These are phyloP conservation scores for Hypomecis punctinalis DNA, from an alignment of 2,888 invertebrate species.

Conservation along the genomic window DNA sequence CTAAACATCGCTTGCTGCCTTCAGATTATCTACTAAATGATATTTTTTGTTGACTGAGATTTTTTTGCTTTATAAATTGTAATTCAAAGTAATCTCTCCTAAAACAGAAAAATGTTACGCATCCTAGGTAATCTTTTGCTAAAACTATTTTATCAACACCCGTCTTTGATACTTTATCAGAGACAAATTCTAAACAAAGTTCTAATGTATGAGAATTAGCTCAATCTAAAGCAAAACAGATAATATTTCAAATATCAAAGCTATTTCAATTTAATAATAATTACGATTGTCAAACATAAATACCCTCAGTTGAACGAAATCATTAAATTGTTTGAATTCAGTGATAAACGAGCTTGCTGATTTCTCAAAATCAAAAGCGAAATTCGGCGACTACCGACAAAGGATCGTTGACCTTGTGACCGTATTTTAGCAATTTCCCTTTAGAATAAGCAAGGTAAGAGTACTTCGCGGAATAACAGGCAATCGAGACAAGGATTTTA, in stretches of 20 bases:
- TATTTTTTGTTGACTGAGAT: no score
- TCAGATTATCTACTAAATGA: no score
- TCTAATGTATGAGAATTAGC: no score
- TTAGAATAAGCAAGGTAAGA: conserved; percentile 19
- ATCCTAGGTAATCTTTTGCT: no score
- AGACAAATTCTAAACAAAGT: no score
- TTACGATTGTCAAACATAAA: conserved; percentile 5
- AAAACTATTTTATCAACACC: no score
- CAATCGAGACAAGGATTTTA: conserved; percentile 18
- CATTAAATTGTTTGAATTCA: conserved; percentile 22
- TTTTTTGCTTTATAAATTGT: no score
- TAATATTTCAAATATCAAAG: not conserved
- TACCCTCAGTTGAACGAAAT: conserved; percentile 9
- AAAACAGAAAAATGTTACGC: no score
- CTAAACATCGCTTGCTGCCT: no score
- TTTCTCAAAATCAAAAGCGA: conserved; percentile 23
- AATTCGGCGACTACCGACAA: conserved; percentile 13
- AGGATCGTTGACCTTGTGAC: conserved; percentile 22
- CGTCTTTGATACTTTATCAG: no score
- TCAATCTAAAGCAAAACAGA: not conserved
- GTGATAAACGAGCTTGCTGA: conserved; percentile 15
- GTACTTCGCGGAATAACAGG: conserved; percentile 11
- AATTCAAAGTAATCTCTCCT: no score
- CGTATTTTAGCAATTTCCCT: conserved; percentile 13
- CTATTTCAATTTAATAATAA: conserved; percentile 6